Evolutionary conservation across 2,113 vertebrate species (phyloP).

Genomic region (Drymodes brunneopygia): DNA sequence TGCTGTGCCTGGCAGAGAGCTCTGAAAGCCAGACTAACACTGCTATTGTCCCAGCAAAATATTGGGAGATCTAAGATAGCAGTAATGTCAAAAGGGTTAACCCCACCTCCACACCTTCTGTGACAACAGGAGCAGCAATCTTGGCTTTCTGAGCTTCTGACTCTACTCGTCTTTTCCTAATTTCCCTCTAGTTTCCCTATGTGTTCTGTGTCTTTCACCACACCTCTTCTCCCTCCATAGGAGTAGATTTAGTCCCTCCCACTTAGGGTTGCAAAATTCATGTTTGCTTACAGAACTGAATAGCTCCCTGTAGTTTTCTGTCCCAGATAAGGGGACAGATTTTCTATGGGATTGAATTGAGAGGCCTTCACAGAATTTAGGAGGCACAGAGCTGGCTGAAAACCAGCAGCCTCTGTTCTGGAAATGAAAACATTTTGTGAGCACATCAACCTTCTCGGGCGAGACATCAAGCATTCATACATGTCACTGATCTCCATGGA

Average conservation of each 20-base stretch:
- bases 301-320: neutral
- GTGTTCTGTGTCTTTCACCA: neutral
- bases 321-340: neutral
- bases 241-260: neutral
- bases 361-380: neutral
- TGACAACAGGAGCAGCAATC: neutral
- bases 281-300: neutral
- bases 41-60: neutral
- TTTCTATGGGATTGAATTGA: neutral
- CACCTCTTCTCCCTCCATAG: neutral
- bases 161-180: neutral
- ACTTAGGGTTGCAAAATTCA: neutral
- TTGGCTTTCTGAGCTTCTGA: neutral
- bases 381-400: neutral
- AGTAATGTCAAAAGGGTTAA: neutral
- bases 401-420: neutral
- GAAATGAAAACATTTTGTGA: neutral
- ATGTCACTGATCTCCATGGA: neutral
- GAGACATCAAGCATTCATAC: neutral
- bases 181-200: neutral
- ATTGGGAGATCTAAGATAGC: neutral
- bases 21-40: neutral
- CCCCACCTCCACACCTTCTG: neutral
- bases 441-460: neutral
- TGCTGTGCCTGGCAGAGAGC: neutral